phyloP scores from a whole-genome alignment of 2,797 vertebrate genomes.

The Nothura maculosa region DNA sequence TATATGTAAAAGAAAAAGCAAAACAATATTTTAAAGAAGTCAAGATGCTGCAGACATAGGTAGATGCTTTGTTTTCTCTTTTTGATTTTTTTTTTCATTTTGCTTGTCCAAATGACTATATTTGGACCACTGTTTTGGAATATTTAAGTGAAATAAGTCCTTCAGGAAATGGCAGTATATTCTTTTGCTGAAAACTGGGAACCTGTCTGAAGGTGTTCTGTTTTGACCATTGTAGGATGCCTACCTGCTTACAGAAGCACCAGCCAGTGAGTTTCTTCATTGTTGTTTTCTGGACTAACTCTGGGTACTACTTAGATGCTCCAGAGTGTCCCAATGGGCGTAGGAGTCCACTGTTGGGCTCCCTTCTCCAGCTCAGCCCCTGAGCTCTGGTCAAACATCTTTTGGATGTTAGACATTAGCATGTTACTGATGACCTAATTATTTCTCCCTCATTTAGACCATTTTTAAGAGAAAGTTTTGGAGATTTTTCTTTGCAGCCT shows the following conservation, averaged over 20 bases:
- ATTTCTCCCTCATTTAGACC: not conserved
- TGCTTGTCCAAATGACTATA: not conserved
- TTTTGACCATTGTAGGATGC: not conserved
- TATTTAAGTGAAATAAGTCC: not conserved
- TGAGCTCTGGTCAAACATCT: not conserved
- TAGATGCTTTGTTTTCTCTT: not conserved
- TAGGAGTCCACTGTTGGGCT: accelerated
- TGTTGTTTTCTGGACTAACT: not conserved
- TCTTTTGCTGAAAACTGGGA: not conserved
- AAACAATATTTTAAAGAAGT: not conserved
- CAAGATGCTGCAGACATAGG: not conserved
- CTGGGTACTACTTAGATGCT: not conserved
- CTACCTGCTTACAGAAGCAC: not conserved
- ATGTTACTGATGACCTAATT: not conserved
- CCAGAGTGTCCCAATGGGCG: not conserved
- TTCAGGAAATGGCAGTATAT: not conserved
- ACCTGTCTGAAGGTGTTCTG: not conserved
- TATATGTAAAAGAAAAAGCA: not conserved
- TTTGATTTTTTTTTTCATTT: not conserved
- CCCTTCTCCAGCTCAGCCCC: not conserved
- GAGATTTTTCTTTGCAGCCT: not conserved
- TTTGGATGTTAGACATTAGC: not conserved
- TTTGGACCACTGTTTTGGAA: not conserved
- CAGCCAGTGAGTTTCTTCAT: not conserved
- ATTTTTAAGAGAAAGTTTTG: not conserved